Base-by-base conservation (phyloP, 2,113 vertebrate species). In the Catharus fuscescens region DNA sequence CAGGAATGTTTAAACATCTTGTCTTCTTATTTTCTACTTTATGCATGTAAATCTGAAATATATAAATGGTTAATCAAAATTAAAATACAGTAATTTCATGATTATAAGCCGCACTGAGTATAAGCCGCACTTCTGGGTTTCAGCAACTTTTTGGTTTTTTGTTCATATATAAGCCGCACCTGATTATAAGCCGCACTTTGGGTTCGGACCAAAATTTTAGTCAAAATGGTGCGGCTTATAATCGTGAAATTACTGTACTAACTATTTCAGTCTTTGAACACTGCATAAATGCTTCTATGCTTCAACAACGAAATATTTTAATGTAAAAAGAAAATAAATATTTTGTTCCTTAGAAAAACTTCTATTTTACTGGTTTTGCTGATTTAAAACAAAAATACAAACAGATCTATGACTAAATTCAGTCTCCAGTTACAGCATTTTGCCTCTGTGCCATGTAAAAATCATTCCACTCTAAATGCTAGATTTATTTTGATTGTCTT, bases 401-500 rank as follows among this genome's bases (percentile, higher is more conserved):
- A 18, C 12, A 61, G 28, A 61, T 45, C 6, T 20, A 23, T 50
- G 25, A 28, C 36, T 87, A 34, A 61, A 69, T 82, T 81, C 18
- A 72, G 19, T 45, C 40, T 92, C 34, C 32, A 65, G 45, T 72
- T 65, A 48, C 42, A 91, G 21, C 16, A 38, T 85, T 95, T 95
- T 85, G 25, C 28, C 23, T 76, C 14, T 6, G 26, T 66, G 18
- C 16, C 6, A 6, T 17, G 52, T 9, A 69, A 66, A 92, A 90
- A 80, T 47, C 34, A 6, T 80, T 93, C 32, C 45, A 82, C 21
- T 90, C 50, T 80, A 83, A 83, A 89, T 59, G 61, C 17, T 82
- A 77, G 81, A 85, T 74, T 67, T 85, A 73, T 76, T 93, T 74
- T 81, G 48, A 74, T 79, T 95, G 36, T 76, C 86, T 84, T 92